Evolutionary conservation across 1,140 invertebrate species (phyloP), one percentile per base, ranked within the genome.

Genomic region (Augochlora pura): DNA sequence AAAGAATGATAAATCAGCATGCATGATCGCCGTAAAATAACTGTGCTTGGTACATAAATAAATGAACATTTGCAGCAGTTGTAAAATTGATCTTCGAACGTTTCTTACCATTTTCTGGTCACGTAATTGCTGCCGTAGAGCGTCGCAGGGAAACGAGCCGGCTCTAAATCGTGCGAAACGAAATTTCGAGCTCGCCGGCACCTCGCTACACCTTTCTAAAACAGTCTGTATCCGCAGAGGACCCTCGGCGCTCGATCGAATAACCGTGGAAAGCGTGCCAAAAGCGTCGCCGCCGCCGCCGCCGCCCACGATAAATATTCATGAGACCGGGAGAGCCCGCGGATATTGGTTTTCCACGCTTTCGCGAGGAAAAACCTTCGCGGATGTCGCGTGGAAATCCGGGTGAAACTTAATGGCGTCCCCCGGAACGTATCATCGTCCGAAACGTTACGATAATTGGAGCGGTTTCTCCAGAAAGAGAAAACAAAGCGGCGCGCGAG

Each of bases 361-460:
- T 69, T 69, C 74, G 65, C 25, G 27, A 39, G 21, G 60, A 68
- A 38, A n/a, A 57, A 16, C 38, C 7, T 9, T n/a, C 65, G 12
- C 21, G 23, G 54, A 39, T 25, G 39, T 23, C 46, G 10, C 39
- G 46, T 67, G 77, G 57, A 79, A 59, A 63, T 60, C 66, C 66
- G 59, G 64, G 75, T 63, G 75, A 77, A 77, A 77, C n/a, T 77
- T 63, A 62, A 62, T 69, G 54, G 16, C 25, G 69, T n/a, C 25
- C 25, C 49, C 32, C 8, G 38, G 49, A 74, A 68, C 65, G 52
- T 39, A 57, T 66, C 42, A 71, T 77, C 72, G 52, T 46, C 27
- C 32, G 32, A 39, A 52, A 39, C 49, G 27, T n/a, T 42, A 10
- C 68, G 7, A 25, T 42, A 62, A 81, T 64, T 68, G 27, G 39